Evolutionary conservation across 2,888 invertebrate species (phyloP).

Genomic region (Thecocarcelia acutangulata): DNA sequence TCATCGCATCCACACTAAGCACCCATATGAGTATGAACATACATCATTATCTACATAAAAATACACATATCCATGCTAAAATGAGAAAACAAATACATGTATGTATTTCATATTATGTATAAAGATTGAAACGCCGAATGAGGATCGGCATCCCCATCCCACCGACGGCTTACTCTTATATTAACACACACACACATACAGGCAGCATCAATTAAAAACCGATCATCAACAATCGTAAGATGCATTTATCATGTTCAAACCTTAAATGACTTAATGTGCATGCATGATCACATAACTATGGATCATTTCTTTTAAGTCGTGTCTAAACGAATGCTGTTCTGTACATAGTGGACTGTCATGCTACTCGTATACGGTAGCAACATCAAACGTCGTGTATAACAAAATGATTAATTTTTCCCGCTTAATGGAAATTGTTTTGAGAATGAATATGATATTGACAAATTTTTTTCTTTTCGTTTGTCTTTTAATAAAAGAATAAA

Average conservation of each 20-base stretch:
- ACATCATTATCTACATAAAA: no score
- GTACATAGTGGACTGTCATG: conserved; percentile 9
- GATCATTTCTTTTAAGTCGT: conserved; percentile 10
- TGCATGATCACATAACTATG: conserved; percentile 45
- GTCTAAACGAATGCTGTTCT: background rate
- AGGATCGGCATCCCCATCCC: no score
- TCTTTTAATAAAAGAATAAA: background rate
- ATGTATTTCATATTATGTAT: conserved; percentile 7
- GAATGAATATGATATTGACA: conserved; percentile 32
- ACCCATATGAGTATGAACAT: background rate
- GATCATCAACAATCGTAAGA: conserved; percentile 64
- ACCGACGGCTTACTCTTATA: background rate
- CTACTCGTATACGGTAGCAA: conserved; percentile 67
- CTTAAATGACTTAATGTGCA: conserved; percentile 67
- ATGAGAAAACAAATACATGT: background rate
- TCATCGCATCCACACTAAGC: conserved; percentile 37
- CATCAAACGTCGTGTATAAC: conserved; percentile 66
- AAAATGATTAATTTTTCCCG: conserved; percentile 57
- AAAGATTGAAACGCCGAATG: conserved; percentile 16
- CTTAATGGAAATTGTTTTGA: conserved; percentile 47
- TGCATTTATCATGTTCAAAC: conserved; percentile 68
- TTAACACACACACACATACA: conserved; percentile 4
- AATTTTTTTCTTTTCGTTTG: background rate
- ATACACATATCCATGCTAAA: no score
- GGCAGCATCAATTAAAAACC: conserved; percentile 67